Conservation (phyloP, 1,140 invertebrate genomes). For the Drepana arcuata region DNA sequence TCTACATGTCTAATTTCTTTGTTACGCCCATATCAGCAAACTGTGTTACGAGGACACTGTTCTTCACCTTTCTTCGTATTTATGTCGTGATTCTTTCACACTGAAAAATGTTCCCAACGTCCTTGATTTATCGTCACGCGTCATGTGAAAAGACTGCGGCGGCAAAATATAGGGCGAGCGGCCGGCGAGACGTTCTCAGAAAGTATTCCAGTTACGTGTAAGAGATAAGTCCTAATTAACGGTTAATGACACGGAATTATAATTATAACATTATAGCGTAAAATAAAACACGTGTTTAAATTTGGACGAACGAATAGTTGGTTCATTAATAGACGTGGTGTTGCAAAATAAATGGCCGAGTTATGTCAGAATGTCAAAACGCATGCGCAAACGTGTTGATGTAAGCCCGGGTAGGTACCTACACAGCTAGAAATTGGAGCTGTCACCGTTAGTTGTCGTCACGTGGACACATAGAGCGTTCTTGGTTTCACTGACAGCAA, state of each 20-base stretch:
- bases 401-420: constrained; percentile 1
- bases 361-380: constrained; percentile 47
- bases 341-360: constrained; percentile 64
- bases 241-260: constrained; percentile 59
- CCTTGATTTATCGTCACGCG: constrained; percentile 37
- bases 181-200: constrained; percentile 30
- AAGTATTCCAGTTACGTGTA: constrained; percentile 31
- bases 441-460: too few relatives aligned
- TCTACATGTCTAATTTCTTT: constrained; percentile 35
- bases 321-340: constrained; percentile 45
- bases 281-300: constrained; percentile 52
- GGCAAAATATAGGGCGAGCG: constrained; percentile 16
- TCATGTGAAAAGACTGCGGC: too few relatives aligned
- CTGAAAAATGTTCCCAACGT: constrained; percentile 30
- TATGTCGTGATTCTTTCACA: constrained; percentile 17
- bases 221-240: constrained; percentile 47
- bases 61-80: constrained; percentile 19
- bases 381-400: constrained; percentile 6
- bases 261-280: constrained; percentile 39
- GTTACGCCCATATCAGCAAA: constrained; percentile 25
- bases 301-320: constrained; percentile 37
- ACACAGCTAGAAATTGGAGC: constrained; percentile 15
- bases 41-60: constrained; percentile 24
- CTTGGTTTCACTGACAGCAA: too few relatives aligned
- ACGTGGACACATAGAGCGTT: too few relatives aligned